Percentiles rank a stretch among this genome's conserved stretches.
phyloP scores from a whole-genome alignment of 2,888 invertebrate species.

The Dendrolimus pini region DNA sequence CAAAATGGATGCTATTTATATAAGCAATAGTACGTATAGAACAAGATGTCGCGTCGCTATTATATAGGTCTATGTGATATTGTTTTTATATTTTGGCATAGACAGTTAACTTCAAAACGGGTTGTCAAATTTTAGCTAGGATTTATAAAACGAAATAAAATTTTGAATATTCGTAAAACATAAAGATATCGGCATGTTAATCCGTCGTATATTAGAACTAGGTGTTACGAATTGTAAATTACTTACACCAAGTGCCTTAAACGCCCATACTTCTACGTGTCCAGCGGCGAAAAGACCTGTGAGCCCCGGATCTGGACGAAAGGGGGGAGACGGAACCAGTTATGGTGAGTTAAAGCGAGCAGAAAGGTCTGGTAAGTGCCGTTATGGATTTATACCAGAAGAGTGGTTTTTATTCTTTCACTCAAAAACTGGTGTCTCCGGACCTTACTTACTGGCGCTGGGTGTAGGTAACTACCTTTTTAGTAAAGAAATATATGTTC shows the following conservation, averaged over 20 bases:
- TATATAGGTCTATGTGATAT: too few species aligned
- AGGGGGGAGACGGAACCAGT: neutral
- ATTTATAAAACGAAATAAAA: neutral
- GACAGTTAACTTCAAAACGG: neutral
- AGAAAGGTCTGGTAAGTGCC: slow-evolving; percentile 64
- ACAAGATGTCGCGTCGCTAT: too few species aligned
- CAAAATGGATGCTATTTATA: too few species aligned
- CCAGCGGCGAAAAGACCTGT: slow-evolving; percentile 9
- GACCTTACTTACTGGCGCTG: slow-evolving; percentile 91
- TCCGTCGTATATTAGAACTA: slow-evolving; percentile 12
- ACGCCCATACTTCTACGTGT: slow-evolving; percentile 18
- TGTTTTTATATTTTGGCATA: neutral
- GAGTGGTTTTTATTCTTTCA: slow-evolving; percentile 89
- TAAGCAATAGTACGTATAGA: too few species aligned
- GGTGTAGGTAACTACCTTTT: slow-evolving; percentile 86
- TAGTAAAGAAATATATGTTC: slow-evolving; percentile 94
- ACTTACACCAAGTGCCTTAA: slow-evolving; percentile 15
- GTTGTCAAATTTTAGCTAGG: neutral
- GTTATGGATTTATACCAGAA: slow-evolving; percentile 68
- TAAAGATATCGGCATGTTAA: slow-evolving; percentile 18
- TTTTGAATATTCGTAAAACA: neutral
- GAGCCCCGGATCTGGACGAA: slow-evolving; percentile 8
- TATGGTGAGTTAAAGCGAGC: slow-evolving; percentile 26
- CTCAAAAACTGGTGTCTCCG: slow-evolving; percentile 90
- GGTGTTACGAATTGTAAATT: slow-evolving; percentile 10